These are phyloP conservation scores for Proisotoma minuta DNA, from an alignment of 2,888 invertebrate species.

Conservation along the genomic window DNA sequence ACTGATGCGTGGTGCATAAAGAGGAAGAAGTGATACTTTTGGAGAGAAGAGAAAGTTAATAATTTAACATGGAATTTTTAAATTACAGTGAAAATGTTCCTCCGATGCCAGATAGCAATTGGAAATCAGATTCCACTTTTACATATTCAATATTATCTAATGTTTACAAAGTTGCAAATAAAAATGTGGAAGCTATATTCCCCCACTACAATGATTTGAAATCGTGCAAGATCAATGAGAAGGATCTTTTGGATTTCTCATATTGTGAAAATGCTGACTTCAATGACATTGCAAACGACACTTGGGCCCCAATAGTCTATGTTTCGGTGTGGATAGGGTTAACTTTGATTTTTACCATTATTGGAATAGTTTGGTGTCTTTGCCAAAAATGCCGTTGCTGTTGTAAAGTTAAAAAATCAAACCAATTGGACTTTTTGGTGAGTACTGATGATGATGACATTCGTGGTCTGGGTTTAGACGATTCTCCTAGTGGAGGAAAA, in stretches of 20 bases:
- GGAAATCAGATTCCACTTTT: neutral
- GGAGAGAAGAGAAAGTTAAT: too few species aligned
- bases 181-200: neutral
- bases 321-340: neutral
- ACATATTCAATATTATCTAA: neutral
- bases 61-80: neutral
- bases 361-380: conserved; percentile 1
- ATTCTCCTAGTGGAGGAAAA: neutral
- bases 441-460: neutral
- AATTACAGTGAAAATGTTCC: neutral
- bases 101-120: neutral
- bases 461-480: neutral
- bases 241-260: neutral
- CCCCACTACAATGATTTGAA: neutral
- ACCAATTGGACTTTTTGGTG: neutral
- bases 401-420: neutral
- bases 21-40: too few species aligned
- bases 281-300: neutral
- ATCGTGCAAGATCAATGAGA: neutral
- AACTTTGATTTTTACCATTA: neutral
- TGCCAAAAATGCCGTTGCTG: conserved; percentile 1
- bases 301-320: neutral
- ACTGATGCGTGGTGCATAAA: too few species aligned
- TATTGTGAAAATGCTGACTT: neutral
- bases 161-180: neutral